phyloP scores from a whole-genome alignment of 2,888 invertebrate genomes.

The Limnephilus auricula region DNA sequence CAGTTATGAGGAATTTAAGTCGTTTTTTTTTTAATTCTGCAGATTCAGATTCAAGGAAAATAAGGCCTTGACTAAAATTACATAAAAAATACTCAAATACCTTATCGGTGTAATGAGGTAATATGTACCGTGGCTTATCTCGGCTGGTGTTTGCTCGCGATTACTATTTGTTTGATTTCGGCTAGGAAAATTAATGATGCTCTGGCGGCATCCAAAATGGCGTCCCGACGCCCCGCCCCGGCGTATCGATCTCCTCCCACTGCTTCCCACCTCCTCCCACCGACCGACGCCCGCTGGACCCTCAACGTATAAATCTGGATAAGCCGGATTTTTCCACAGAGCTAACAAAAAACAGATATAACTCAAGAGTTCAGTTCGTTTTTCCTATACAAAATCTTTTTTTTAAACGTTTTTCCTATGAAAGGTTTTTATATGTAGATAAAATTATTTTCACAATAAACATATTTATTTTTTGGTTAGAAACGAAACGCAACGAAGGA shows the following conservation, averaged over 20 bases:
- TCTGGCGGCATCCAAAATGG: slow-evolving; percentile 67
- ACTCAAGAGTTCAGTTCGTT: not conserved
- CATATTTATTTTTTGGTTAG: no score
- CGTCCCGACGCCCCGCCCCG: slow-evolving; percentile 69
- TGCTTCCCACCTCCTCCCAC: slow-evolving; percentile 62
- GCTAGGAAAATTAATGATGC: slow-evolving; percentile 9
- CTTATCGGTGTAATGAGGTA: slow-evolving; percentile 5
- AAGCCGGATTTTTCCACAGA: not conserved
- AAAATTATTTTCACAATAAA: no score
- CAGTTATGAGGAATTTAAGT: not conserved
- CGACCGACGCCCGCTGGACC: slow-evolving; percentile 45
- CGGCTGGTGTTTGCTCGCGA: slow-evolving; percentile 3
- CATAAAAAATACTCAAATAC: not conserved
- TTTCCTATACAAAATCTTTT: no score
- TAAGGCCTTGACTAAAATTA: not conserved
- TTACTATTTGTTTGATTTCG: slow-evolving; percentile 8
- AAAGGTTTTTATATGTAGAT: no score
- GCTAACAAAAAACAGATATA: not conserved
- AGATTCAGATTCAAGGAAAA: not conserved
- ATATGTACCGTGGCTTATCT: slow-evolving; percentile 7
- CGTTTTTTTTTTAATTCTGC: not conserved
- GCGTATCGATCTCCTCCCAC: slow-evolving; percentile 66
- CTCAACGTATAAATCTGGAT: slow-evolving; percentile 44
- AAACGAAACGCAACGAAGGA: no score
- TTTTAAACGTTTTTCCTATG: no score